These are phyloP conservation scores for Nasonia longicornis DNA, from an alignment of 1,140 invertebrate species.

Conservation along the genomic window DNA sequence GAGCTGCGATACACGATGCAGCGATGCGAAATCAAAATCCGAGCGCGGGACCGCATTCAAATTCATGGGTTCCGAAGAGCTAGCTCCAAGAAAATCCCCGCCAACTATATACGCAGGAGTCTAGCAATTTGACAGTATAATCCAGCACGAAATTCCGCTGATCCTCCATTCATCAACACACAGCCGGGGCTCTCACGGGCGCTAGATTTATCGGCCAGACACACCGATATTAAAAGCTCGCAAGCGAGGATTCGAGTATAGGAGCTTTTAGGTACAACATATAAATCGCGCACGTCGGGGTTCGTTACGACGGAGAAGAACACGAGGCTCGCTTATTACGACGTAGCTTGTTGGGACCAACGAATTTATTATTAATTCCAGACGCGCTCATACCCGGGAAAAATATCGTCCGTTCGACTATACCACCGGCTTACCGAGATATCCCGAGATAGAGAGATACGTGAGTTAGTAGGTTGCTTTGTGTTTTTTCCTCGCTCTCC, in stretches of 20 bases:
- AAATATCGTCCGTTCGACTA: too few relatives aligned
- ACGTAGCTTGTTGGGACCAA: not conserved
- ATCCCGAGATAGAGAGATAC: too few relatives aligned
- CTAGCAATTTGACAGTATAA: constrained; percentile 22
- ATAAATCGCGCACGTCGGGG: too few relatives aligned
- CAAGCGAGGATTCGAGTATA: not conserved
- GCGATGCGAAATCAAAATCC: not conserved
- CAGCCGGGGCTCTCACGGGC: too few relatives aligned
- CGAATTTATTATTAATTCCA: not conserved
- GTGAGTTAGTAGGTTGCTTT: too few relatives aligned
- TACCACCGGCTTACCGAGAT: too few relatives aligned
- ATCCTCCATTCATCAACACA: constrained; percentile 29
- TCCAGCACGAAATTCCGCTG: not conserved
- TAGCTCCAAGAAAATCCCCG: not conserved
- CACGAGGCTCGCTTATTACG: too few relatives aligned
- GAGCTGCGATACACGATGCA: too few relatives aligned
- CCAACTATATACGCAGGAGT: not conserved
- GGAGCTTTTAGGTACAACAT: too few relatives aligned
- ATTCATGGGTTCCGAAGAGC: constrained; percentile 23
- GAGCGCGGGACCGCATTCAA: not conserved
- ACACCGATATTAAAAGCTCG: constrained; percentile 20
- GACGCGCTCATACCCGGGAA: too few relatives aligned
- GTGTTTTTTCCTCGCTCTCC: too few relatives aligned
- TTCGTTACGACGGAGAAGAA: too few relatives aligned
- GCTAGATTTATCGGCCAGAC: constrained; percentile 19